phyloP scores from a whole-genome alignment of 1,140 invertebrate species.

The Orchesella cincta region DNA sequence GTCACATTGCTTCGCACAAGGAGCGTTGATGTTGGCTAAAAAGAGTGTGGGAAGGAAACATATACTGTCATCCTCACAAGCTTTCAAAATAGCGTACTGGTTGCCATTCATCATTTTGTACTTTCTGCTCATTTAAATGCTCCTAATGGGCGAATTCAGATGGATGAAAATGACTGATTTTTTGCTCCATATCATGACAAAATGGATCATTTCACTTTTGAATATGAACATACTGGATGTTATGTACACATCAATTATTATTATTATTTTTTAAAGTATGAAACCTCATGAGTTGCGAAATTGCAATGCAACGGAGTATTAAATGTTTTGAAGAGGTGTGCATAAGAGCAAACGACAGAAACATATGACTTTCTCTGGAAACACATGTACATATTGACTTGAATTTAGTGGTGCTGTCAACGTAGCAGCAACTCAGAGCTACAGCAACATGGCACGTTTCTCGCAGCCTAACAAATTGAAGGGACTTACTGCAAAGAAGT shows the following conservation, averaged over 20 bases:
- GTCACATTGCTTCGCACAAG: no score
- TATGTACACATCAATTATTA: neutral
- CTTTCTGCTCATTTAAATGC: no score
- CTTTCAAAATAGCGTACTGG: no score
- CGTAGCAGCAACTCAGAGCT: no score
- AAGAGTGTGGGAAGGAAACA: no score
- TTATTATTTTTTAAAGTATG: neutral
- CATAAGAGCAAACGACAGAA: neutral
- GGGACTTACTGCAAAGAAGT: neutral
- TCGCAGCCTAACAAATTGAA: neutral
- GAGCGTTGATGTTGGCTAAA: no score
- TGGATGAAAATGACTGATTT: neutral
- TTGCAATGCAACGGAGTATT: neutral
- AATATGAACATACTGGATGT: neutral
- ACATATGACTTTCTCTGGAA: neutral
- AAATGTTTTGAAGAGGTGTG: neutral
- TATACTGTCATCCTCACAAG: no score
- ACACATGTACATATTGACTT: neutral
- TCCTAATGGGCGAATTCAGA: no score
- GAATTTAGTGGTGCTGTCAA: neutral
- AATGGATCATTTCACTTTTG: constrained; percentile 5
- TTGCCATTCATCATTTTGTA: neutral
- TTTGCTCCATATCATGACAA: neutral
- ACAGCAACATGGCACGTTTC: neutral
- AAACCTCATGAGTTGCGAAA: neutral